Evolutionary conservation across 1,140 invertebrate species (phyloP).

Genomic region (Adelges cooleyi): DNA sequence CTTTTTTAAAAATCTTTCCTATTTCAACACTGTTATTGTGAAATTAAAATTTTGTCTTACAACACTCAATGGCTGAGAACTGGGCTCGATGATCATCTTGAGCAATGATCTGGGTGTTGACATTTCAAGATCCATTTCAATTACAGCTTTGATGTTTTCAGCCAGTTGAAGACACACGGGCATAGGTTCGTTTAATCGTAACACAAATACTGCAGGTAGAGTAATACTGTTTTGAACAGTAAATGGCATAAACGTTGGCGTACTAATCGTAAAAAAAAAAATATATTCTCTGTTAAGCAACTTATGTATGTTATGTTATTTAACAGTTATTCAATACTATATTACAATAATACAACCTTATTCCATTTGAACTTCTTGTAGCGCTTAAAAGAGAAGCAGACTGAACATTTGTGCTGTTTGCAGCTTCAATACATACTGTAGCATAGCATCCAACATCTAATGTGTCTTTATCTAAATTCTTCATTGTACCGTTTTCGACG

Average conservation of each 20-base stretch:
- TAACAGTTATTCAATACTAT: no score
- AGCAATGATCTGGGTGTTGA: constrained; percentile 54
- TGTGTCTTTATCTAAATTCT: constrained; percentile 61
- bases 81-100: constrained; percentile 57
- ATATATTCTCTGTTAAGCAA: no score
- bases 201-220: constrained; percentile 78
- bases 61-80: constrained; percentile 36
- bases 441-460: constrained; percentile 70
- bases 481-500: constrained; percentile 54
- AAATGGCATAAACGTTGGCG: constrained; percentile 10
- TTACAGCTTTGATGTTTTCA: constrained; percentile 54
- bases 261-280: no score
- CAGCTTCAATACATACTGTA: constrained; percentile 82
- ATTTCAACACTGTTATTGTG: background rate
- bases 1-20: no score
- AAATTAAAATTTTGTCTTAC: constrained; percentile 16
- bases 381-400: constrained; percentile 66
- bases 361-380: constrained; percentile 56
- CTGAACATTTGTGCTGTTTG: constrained; percentile 75
- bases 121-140: constrained; percentile 45
- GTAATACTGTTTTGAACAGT: constrained; percentile 17
- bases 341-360: constrained; percentile 46
- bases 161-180: constrained; percentile 54
- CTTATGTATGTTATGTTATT: no score
- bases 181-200: constrained; percentile 75